These are phyloP conservation scores for Rhopalosiphum maidis DNA, from an alignment of 1,140 invertebrate species.

Conservation along the genomic window DNA sequence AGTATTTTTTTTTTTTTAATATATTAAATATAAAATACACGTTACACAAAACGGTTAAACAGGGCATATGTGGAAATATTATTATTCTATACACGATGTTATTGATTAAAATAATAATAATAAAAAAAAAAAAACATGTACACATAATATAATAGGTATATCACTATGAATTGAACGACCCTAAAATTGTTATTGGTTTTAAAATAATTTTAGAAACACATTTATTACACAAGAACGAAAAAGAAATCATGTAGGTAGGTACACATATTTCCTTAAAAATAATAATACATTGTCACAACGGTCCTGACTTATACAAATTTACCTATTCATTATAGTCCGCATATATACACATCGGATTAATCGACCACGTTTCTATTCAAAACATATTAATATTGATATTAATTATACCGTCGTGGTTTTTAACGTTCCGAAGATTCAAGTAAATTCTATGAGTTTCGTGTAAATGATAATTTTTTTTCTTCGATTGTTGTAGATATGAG, in stretches of 20 bases:
- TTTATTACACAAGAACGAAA: background rate
- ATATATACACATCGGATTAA: background rate
- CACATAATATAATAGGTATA: background rate
- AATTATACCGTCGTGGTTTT: background rate
- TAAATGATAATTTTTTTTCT: background rate
- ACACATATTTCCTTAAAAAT: slow-evolving; percentile 3
- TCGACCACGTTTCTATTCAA: background rate
- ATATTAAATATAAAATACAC: slow-evolving; percentile 30
- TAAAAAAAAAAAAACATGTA: background rate
- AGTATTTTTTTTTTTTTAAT: background rate
- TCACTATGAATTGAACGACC: background rate
- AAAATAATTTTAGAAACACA: slow-evolving; percentile 22
- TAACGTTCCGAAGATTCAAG: background rate
- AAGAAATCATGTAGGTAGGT: background rate
- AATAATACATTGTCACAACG: slow-evolving; percentile 1
- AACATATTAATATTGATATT: background rate
- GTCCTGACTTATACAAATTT: background rate
- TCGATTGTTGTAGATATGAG: too few relatives aligned
- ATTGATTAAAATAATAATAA: slow-evolving; percentile 1
- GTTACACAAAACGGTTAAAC: slow-evolving; percentile 14
- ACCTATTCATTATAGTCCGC: background rate
- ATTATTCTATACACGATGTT: background rate
- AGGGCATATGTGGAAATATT: background rate
- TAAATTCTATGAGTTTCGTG: background rate
- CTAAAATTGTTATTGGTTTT: background rate